Evolutionary conservation across 2,113 vertebrate species (phyloP), one percentile per base, ranked within the genome.

Genomic region (Strix uralensis): DNA sequence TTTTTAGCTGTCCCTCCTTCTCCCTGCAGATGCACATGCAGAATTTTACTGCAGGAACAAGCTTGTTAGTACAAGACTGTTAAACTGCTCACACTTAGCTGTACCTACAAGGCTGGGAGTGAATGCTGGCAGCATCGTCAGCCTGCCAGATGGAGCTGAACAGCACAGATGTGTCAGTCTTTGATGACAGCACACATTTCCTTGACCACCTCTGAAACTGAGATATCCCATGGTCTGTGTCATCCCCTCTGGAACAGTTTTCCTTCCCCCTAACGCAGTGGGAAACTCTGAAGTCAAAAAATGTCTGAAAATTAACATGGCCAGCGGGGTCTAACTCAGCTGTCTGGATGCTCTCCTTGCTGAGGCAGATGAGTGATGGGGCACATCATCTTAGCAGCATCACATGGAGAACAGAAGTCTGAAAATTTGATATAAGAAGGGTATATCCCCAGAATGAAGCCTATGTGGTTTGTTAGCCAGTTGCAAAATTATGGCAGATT

Each of bases 211-310:
- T 62, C 34, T 74, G 66, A 92, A 75, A 58, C 1, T 26, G 38
- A 65, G 62, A 49, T 42, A 70, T 18, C 49, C 18, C 26, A 32
- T 0, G 0, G 34, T 47, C 26, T 2, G 1, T 2, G 4, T 51
- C 34, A 36, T 70, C 10, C 34, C 40, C n/a, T 47, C 62, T 25
- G 47, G 25, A 89, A 62, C 20, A 72, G 61, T 40, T 66, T 61
- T 90, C 18, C 40, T 67, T 86, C 32, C 15, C 32, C 21, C 22
- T n/a, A 57, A 61, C 2, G 2, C 40, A 54, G 13, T 15, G 34
- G 59, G 47, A 86, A 77, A 67, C 29, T 40, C 58, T 32, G 32
- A 77, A 72, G 36, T 72, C 36, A 86, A 72, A 90, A 54, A 32
- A 14, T 54, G 10, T 23, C 34, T 74, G 59, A 83, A 46, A 25